These are phyloP conservation scores for Sphaerophoria rueppellii DNA, from an alignment of 2,888 invertebrate genomes.

Conservation along the genomic window DNA sequence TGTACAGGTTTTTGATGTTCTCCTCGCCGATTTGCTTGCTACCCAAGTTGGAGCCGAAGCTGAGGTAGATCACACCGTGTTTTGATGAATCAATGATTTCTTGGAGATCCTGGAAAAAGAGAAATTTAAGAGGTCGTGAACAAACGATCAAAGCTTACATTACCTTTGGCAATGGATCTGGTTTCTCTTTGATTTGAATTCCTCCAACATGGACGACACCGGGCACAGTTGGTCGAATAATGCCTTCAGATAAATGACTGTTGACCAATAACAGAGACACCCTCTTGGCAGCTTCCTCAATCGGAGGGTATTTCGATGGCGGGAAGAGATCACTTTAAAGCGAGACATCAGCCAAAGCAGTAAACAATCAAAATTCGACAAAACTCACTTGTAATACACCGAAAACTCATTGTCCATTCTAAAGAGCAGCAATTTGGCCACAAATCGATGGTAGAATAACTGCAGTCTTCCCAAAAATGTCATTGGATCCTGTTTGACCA, in stretches of 20 bases:
- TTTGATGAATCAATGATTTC: constrained; percentile 75
- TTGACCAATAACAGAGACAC: constrained; percentile 79
- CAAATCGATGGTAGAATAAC: constrained; percentile 66
- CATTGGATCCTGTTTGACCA: constrained; percentile 63
- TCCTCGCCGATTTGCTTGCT: constrained; percentile 79
- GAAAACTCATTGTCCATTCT: not conserved
- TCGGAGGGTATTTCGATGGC: constrained; percentile 74
- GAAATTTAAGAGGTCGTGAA: not conserved
- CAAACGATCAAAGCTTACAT: not conserved
- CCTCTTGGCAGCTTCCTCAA: constrained; percentile 76
- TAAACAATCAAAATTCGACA: not conserved
- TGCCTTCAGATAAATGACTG: constrained; percentile 79
- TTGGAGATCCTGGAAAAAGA: constrained; percentile 74
- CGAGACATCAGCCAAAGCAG: not conserved
- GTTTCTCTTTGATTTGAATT: constrained; percentile 79
- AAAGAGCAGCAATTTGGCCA: not conserved
- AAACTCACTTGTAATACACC: constrained; percentile 34
- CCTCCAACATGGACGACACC: constrained; percentile 79
- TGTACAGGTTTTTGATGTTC: constrained; percentile 83
- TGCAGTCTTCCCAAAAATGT: constrained; percentile 75
- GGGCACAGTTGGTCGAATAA: constrained; percentile 79
- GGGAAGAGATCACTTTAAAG: constrained; percentile 74
- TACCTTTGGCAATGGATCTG: constrained; percentile 77
- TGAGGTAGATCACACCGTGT: constrained; percentile 80
- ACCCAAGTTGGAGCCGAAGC: constrained; percentile 78